Evolutionary conservation across 1,140 invertebrate species (phyloP), one percentile per base, ranked within the genome.

Genomic region (Telenomus remus): DNA sequence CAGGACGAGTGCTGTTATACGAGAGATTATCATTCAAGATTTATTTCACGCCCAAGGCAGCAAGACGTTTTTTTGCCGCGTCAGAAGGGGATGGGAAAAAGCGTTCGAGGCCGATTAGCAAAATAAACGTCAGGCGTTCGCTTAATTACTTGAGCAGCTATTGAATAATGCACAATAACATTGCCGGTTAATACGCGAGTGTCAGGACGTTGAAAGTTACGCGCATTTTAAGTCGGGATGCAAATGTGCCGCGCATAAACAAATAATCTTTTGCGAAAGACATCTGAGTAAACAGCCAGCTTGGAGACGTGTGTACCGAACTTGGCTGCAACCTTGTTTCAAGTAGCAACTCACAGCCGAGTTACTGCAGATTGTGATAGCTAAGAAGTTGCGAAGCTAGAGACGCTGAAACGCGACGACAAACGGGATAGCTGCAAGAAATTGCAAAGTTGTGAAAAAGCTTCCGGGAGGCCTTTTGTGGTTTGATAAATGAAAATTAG

Each of bases 161-260:
- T 50, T 70, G 65, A 70, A 76, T 70, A 76, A 76, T 76, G 59
- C 55, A 64, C 33, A 33, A 60, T 70, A 65, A 70, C 73, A 47
- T n/a, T 27, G 27, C 8, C 13, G 43, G 64, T 70, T 76, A 70
- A 76, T 76, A 59, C 60, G 65, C 19, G 6, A 27, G 19, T 27
- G 19, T 27, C 19, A 27, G 19, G 19, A 27, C 19, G 19, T 27
- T 6, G 19, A 1, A 27, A 27, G 19, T 27, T 6, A 6, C 6
- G 19, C 1, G 19, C 1, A 27, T 27, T 27, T 27, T 27, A 27
- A 27, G 19, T 1, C 19, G 19, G 6, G 19, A 27, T 27, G 19
- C 19, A 64, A 53, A 59, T 54, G 46, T 9, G 48, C 16, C 46
- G 42, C 47, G 59, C 64, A 16, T 61, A 63, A 68, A 51, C 14